Percentiles rank a stretch among this genome's conserved stretches.
Conservation (phyloP, 1,140 invertebrate genomes). For the Lepidurus packardi region DNA sequence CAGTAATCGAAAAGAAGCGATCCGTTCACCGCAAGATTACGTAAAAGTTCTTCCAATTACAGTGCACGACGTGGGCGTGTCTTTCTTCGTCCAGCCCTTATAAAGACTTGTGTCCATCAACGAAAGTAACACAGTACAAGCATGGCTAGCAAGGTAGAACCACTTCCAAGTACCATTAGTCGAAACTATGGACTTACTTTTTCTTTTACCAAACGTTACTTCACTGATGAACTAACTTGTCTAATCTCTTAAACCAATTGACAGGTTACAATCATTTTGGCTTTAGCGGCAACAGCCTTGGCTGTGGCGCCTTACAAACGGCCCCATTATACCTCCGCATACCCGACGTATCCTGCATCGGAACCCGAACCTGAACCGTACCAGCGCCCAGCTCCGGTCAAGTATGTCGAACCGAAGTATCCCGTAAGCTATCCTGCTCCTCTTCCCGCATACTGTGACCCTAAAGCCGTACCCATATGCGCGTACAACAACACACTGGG, state of each 20-base stretch:
- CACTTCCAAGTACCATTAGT: background rate
- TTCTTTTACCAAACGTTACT: too few relatives aligned
- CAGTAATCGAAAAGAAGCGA: background rate
- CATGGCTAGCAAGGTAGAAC: slow-evolving; percentile 5
- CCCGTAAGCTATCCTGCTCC: slow-evolving; percentile 8
- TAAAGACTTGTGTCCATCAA: background rate
- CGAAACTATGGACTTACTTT: background rate
- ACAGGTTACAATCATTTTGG: background rate
- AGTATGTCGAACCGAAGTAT: slow-evolving; percentile 27
- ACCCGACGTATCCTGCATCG: slow-evolving; percentile 35
- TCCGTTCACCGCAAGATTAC: background rate
- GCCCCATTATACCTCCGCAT: slow-evolving; percentile 33
- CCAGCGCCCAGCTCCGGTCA: slow-evolving; percentile 17
- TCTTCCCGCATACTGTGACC: slow-evolving; percentile 37
- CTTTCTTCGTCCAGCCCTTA: background rate
- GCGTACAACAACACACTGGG: slow-evolving; percentile 36
- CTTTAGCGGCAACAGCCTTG: background rate
- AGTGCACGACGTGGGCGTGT: background rate
- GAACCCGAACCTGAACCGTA: slow-evolving; percentile 25
- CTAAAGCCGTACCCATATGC: slow-evolving; percentile 37
- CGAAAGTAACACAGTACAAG: background rate
- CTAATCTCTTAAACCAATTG: background rate
- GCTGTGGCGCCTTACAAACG: slow-evolving; percentile 29
- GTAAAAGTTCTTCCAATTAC: background rate
- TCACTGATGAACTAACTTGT: too few relatives aligned